Percentiles rank a stretch among this genome's conserved stretches.
These are phyloP conservation scores for Drosophila funebris DNA, from an alignment of 1,140 invertebrate species.

Conservation along the genomic window DNA sequence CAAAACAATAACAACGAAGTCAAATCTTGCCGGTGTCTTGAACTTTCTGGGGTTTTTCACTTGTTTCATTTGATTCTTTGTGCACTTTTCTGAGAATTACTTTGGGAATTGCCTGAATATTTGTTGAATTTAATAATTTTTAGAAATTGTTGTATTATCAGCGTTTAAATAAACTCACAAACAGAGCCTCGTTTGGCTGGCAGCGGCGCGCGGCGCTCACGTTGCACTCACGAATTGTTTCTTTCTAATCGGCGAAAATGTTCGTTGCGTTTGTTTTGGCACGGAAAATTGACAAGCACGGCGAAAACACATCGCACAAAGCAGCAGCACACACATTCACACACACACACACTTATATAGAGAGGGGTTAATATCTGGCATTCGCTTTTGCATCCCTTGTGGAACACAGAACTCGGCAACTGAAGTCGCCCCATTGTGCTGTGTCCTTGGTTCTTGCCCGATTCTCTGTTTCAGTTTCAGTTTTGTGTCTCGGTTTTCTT, in stretches of 20 bases:
- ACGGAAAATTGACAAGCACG: slow-evolving; percentile 74
- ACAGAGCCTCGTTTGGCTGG: slow-evolving; percentile 4
- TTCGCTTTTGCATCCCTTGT: slow-evolving; percentile 79
- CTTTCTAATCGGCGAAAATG: slow-evolving; percentile 81
- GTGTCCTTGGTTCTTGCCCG: slow-evolving; percentile 60
- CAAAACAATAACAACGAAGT: slow-evolving; percentile 68
- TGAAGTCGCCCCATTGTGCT: slow-evolving; percentile 54
- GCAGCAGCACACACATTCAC: slow-evolving; percentile 44
- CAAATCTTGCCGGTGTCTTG: slow-evolving; percentile 9
- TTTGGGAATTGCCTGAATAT: no score
- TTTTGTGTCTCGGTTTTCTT: slow-evolving; percentile 57
- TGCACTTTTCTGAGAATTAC: slow-evolving; percentile 15
- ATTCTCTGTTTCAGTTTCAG: slow-evolving; percentile 73
- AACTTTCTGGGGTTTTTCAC: slow-evolving; percentile 24
- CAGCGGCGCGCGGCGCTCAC: slow-evolving; percentile 63
- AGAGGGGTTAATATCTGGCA: slow-evolving; percentile 77
- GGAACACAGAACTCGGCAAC: slow-evolving; percentile 26
- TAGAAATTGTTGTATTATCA: slow-evolving; percentile 38
- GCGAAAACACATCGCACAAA: slow-evolving; percentile 68
- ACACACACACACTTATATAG: slow-evolving; percentile 6
- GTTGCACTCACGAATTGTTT: slow-evolving; percentile 82
- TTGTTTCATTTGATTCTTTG: slow-evolving; percentile 8
- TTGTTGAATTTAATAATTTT: slow-evolving; percentile 21
- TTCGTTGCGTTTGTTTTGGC: slow-evolving; percentile 83
- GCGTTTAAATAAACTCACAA: neutral